Percentiles rank a stretch among this genome's conserved stretches.
Conservation (phyloP, 2,113 vertebrate species). For the Uria aalge region DNA sequence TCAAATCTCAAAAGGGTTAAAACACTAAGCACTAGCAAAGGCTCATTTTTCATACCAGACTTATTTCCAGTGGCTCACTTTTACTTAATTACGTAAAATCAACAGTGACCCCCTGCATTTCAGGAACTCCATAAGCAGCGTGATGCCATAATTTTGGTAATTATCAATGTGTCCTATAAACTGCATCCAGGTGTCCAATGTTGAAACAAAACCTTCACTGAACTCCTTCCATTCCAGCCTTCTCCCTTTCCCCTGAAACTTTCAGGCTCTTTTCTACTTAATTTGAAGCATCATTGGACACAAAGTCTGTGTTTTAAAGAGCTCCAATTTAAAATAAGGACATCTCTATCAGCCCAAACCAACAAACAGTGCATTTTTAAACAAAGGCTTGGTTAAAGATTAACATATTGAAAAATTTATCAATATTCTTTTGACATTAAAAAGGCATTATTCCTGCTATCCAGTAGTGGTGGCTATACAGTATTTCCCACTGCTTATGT, state of each 20-base stretch:
- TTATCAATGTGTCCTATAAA: not conserved
- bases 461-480: not conserved
- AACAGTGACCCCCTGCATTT: not conserved
- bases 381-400: not conserved
- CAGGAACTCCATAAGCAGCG: not conserved
- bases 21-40: not conserved
- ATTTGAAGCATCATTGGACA: not conserved
- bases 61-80: not conserved
- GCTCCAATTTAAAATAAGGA: not conserved
- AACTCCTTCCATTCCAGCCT: not conserved
- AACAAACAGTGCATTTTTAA: not conserved
- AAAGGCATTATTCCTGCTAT: not conserved
- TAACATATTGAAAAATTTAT: not conserved
- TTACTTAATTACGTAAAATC: not conserved
- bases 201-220: not conserved
- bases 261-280: not conserved
- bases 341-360: not conserved
- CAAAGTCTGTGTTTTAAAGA: not conserved
- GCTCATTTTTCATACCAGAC: not conserved
- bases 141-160: not conserved
- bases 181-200: not conserved
- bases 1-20: not conserved
- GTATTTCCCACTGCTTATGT: not conserved
- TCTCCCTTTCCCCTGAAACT: not conserved
- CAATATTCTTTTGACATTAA: not conserved